A percentile compares a stretch with the other conserved stretches of the same genome.
Evolutionary conservation across 2,888 invertebrate genomes (phyloP).

Genomic region (Parapristionchus giblindavisi): DNA sequence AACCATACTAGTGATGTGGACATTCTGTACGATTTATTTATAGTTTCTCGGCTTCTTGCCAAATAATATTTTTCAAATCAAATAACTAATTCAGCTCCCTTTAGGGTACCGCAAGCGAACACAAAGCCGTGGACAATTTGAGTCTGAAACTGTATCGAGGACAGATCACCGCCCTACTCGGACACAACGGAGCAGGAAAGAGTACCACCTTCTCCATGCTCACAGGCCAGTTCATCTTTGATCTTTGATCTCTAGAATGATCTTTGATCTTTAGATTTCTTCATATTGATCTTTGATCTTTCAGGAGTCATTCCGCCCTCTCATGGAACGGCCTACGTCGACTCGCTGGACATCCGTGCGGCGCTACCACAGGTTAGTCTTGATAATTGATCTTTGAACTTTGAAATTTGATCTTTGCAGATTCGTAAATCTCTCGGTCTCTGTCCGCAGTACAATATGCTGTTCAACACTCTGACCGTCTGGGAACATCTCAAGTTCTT

Average conservation of each 20-base stretch:
- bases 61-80: too few species aligned
- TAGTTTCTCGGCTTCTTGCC: too few species aligned
- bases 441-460: constrained; percentile 87
- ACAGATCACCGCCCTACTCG: constrained; percentile 77
- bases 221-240: constrained; percentile 74
- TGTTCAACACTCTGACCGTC: constrained; percentile 85
- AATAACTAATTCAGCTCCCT: too few species aligned
- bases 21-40: too few species aligned
- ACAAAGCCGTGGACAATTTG: constrained; percentile 20
- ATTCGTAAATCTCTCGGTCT: constrained; percentile 76
- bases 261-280: background rate
- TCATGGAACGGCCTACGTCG: constrained; percentile 58
- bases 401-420: constrained; percentile 22
- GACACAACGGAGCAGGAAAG: constrained; percentile 89
- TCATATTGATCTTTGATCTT: background rate
- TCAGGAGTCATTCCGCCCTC: constrained; percentile 55
- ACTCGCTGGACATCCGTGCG: constrained; percentile 76
- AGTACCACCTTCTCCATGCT: constrained; percentile 93
- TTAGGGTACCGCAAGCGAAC: background rate
- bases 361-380: constrained; percentile 68
- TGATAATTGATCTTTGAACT: background rate
- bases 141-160: constrained; percentile 72
- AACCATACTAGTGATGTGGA: too few species aligned
- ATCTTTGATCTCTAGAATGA: background rate
- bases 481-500: constrained; percentile 85